phyloP scores from a whole-genome alignment of 2,888 invertebrate genomes.

The Pristionchus fissidentatus region DNA sequence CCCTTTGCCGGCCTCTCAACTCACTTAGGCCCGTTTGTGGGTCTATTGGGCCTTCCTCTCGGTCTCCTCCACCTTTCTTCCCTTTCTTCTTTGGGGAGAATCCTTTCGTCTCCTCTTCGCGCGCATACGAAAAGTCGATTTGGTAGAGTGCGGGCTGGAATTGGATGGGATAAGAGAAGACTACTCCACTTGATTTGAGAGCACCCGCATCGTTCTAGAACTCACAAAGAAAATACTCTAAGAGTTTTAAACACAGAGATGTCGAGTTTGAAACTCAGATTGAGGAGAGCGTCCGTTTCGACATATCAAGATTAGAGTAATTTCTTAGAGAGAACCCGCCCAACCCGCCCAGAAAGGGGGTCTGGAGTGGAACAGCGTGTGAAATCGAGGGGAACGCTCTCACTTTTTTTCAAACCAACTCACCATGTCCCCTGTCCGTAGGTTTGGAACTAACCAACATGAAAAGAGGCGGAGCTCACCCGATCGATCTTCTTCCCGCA shows the following conservation, averaged over 20 bases:
- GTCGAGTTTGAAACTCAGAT: background rate
- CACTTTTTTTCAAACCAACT: too few species aligned
- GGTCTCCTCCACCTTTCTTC: background rate
- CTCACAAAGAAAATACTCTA: too few species aligned
- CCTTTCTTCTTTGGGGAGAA: background rate
- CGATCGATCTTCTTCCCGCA: background rate
- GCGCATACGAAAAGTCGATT: conserved; percentile 32
- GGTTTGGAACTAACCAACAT: too few species aligned
- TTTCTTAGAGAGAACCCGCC: too few species aligned
- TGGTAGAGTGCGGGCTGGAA: conserved; percentile 43
- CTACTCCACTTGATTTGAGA: background rate
- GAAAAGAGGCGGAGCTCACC: too few species aligned
- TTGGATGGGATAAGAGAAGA: background rate
- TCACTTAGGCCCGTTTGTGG: conserved; percentile 12
- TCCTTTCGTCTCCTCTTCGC: background rate
- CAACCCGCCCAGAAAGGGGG: too few species aligned
- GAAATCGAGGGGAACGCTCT: too few species aligned
- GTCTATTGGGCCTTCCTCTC: background rate
- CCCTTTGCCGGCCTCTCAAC: background rate
- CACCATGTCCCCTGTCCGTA: too few species aligned
- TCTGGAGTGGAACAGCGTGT: too few species aligned
- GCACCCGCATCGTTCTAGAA: background rate
- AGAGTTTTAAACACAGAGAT: too few species aligned
- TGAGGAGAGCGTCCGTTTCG: too few species aligned
- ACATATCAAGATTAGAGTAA: too few species aligned